Conservation (phyloP, 2,888 invertebrate genomes). For the Thyatira batis region DNA sequence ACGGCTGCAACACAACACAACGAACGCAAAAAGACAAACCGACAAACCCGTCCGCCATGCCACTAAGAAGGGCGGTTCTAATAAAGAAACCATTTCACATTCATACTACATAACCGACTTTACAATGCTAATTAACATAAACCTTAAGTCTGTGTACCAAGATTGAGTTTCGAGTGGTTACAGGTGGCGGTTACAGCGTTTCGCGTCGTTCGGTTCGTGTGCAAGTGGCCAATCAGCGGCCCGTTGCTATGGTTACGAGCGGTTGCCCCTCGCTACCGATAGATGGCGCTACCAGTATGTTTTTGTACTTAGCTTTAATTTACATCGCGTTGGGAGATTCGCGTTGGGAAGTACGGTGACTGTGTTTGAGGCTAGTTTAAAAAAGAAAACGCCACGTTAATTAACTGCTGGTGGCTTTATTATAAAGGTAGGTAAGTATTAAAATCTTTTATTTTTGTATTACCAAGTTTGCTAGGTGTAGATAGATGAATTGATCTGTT, state of each 20-base stretch:
- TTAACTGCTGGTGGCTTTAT: no score
- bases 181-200: constrained; percentile 48
- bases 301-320: constrained; percentile 5
- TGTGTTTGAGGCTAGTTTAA: no score
- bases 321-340: not conserved
- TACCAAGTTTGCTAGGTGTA: no score
- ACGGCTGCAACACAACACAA: constrained; percentile 28
- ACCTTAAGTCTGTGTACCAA: constrained; percentile 42
- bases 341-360: no score
- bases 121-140: constrained; percentile 39
- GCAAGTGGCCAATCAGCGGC: constrained; percentile 76
- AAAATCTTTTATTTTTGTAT: no score
- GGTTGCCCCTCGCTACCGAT: constrained; percentile 39
- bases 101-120: constrained; percentile 31
- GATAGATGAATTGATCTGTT: no score
- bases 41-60: constrained; percentile 71
- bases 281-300: constrained; percentile 63
- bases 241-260: constrained; percentile 70
- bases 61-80: constrained; percentile 74
- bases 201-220: constrained; percentile 26
- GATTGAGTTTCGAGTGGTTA: constrained; percentile 50
- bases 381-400: no score
- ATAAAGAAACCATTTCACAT: constrained; percentile 47
- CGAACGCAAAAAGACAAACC: constrained; percentile 63
- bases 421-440: no score